A percentile compares a stretch with the other conserved stretches of the same genome.
These are phyloP conservation scores for Polyergus mexicanus DNA, from an alignment of 1,140 invertebrate species.

Conservation along the genomic window DNA sequence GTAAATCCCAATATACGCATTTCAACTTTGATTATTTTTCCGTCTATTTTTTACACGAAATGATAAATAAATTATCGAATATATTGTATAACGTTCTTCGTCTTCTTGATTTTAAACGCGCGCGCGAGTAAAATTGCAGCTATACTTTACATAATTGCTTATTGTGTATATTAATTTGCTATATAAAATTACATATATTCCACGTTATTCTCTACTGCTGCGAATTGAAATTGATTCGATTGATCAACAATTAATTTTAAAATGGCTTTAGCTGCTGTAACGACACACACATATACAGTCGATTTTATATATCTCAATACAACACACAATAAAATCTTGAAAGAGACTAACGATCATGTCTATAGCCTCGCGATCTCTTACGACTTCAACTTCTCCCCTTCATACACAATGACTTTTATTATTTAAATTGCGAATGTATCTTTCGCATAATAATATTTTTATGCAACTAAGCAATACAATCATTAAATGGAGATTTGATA, in stretches of 20 bases:
- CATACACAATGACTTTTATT: conserved; percentile 16
- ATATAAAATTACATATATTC: not conserved
- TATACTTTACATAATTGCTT: not conserved
- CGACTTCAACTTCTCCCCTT: not conserved
- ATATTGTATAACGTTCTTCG: not conserved
- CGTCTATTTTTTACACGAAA: not conserved
- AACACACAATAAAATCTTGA: not conserved
- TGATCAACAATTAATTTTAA: not conserved
- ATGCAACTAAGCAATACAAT: not conserved
- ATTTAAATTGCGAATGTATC: conserved; percentile 19
- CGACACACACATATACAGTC: not conserved
- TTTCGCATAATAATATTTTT: conserved; percentile 14
- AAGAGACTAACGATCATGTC: conserved; percentile 6
- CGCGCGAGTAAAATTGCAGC: not conserved
- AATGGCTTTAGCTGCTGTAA: not conserved
- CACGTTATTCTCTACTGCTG: not conserved
- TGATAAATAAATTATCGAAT: not conserved
- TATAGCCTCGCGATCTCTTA: conserved; percentile 10
- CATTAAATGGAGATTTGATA: conserved; percentile 2
- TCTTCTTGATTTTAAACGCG: not conserved
- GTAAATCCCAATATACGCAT: conserved; percentile 32
- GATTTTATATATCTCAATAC: not conserved
- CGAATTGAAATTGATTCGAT: not conserved
- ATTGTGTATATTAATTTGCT: conserved; percentile 6
- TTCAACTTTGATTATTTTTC: not conserved